Conservation (phyloP, 2,113 vertebrate genomes). For the Dicrurus megarhynchus region DNA sequence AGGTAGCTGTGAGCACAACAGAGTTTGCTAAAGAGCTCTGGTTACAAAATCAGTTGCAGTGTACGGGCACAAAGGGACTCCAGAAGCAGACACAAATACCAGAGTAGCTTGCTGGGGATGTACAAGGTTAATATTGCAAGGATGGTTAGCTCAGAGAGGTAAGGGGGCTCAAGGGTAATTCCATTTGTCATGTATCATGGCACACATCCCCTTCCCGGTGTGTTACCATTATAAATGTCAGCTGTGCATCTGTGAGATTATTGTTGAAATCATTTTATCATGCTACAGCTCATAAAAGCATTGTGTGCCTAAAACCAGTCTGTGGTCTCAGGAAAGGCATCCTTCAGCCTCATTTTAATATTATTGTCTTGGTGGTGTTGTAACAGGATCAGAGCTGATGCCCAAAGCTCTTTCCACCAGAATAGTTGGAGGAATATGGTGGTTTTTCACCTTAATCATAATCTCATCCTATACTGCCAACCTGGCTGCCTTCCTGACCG, state of each 20-base stretch:
- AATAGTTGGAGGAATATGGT: constrained; percentile 99
- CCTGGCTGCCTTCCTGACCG: constrained; percentile 95
- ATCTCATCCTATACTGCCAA: constrained; percentile 99
- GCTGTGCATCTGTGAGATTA: constrained; percentile 31
- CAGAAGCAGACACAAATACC: not conserved
- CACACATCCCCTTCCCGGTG: constrained; percentile 42
- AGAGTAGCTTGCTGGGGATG: not conserved
- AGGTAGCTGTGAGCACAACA: not conserved
- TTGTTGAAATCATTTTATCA: constrained; percentile 36
- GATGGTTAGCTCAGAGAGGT: not conserved
- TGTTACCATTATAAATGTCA: constrained; percentile 50
- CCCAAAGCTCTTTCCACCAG: constrained; percentile 97
- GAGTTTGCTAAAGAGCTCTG: not conserved
- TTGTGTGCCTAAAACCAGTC: constrained; percentile 9
- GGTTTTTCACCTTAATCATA: constrained; percentile 98
- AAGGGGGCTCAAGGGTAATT: constrained; percentile 23
- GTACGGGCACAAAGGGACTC: not conserved
- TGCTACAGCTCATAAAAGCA: constrained; percentile 27
- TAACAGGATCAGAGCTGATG: constrained; percentile 95
- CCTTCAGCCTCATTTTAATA: constrained; percentile 48
- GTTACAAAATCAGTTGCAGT: not conserved
- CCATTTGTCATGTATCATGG: constrained; percentile 43
- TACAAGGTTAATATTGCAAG: not conserved
- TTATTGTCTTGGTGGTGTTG: constrained; percentile 62
- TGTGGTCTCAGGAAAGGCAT: not conserved